Evolutionary conservation across 2,888 invertebrate species (phyloP).

Genomic region (Cryptophagus acutangulus): DNA sequence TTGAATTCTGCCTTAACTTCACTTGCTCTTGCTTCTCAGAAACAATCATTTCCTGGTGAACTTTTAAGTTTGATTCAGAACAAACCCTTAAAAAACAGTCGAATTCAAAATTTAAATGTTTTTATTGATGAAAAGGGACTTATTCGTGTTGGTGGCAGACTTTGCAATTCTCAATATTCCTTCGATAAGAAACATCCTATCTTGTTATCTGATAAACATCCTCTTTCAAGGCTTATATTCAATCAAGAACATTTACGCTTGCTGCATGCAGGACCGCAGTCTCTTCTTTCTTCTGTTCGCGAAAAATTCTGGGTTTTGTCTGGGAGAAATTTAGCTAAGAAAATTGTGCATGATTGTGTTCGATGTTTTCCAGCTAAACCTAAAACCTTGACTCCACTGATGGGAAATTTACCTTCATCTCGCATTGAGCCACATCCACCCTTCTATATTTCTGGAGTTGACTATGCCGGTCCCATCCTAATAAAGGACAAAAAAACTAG

Average conservation of each 20-base stretch:
- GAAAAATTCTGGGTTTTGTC: constrained; percentile 14
- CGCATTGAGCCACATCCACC: constrained; percentile 16
- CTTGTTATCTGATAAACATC: constrained; percentile 19
- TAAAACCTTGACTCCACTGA: constrained; percentile 9
- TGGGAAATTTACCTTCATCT: constrained; percentile 18
- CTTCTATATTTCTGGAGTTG: constrained; percentile 21
- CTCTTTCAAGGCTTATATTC: constrained; percentile 19
- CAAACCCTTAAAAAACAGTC: too few relatives aligned
- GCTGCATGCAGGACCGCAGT: constrained; percentile 20
- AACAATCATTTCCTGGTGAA: constrained; percentile 11
- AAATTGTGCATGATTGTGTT: constrained; percentile 14
- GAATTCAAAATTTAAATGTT: constrained; percentile 15
- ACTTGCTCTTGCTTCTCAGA: constrained; percentile 1
- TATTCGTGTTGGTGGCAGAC: constrained; percentile 21
- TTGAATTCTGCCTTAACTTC: constrained; percentile 3
- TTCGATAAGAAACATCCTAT: constrained; percentile 21
- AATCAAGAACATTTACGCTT: constrained; percentile 17
- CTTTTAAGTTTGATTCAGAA: constrained; percentile 6
- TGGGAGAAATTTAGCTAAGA: constrained; percentile 10
- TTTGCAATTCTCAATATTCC: constrained; percentile 9
- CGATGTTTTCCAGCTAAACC: constrained; percentile 17
- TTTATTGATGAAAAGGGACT: constrained; percentile 20
- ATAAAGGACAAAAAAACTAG: constrained; percentile 19
- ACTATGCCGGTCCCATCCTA: constrained; percentile 25
- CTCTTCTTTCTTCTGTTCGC: constrained; percentile 15